Evolutionary conservation across 2,888 invertebrate genomes (phyloP).

Genomic region (Hermaeophaga mercurialis): DNA sequence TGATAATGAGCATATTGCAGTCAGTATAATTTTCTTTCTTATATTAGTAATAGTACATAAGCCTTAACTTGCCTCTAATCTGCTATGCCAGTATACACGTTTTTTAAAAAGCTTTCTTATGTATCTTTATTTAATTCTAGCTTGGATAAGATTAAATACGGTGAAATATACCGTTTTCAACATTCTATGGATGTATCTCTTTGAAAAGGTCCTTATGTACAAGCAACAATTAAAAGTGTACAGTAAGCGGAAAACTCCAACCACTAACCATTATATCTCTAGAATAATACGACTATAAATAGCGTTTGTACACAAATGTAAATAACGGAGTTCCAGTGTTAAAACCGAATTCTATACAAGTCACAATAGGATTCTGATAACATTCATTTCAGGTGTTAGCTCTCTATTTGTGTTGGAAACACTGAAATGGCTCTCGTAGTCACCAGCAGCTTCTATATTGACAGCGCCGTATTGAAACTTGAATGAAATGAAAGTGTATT

Average conservation of each 20-base stretch:
- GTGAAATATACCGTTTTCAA: too few relatives aligned
- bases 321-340: conserved; percentile 14
- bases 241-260: background rate
- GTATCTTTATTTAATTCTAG: too few relatives aligned
- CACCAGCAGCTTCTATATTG: conserved; percentile 25
- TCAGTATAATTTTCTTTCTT: too few relatives aligned
- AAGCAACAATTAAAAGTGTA: background rate
- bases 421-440: conserved; percentile 34
- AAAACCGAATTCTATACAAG: conserved; percentile 4
- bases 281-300: conserved; percentile 12
- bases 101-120: too few relatives aligned
- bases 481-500: background rate
- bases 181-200: too few relatives aligned
- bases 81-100: too few relatives aligned
- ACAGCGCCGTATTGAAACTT: conserved; percentile 27
- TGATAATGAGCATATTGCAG: too few relatives aligned
- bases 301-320: conserved; percentile 13
- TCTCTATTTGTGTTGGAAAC: conserved; percentile 29
- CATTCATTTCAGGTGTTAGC: conserved; percentile 34
- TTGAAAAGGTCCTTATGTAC: background rate
- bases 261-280: background rate
- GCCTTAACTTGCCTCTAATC: too few relatives aligned
- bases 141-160: too few relatives aligned
- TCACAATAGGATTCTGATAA: conserved; percentile 32
- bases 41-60: too few relatives aligned